Evolutionary conservation across 1,140 invertebrate genomes (phyloP).

Genomic region (Rhizoglyphus robini): DNA sequence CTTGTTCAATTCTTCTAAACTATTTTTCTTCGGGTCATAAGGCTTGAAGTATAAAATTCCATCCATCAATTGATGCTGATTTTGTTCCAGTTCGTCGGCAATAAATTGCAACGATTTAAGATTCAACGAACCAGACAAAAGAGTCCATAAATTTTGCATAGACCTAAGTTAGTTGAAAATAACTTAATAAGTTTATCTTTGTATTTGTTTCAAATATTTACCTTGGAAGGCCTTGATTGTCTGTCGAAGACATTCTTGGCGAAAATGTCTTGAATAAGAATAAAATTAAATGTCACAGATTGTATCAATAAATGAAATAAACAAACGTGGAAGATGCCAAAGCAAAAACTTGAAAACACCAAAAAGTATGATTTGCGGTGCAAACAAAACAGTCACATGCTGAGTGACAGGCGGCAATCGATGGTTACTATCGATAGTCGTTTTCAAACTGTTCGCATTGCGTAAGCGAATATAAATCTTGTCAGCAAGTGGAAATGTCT

Average conservation of each 20-base stretch:
- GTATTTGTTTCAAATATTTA: conserved; percentile 18
- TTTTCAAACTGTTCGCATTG: no score
- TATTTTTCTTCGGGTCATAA: conserved; percentile 18
- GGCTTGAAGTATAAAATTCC: conserved; percentile 31
- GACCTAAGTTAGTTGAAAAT: conserved; percentile 25
- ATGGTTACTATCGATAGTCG: no score
- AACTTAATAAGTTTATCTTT: neutral
- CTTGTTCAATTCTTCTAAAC: conserved; percentile 28
- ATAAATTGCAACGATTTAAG: conserved; percentile 31
- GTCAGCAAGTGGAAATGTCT: no score
- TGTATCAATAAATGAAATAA: no score
- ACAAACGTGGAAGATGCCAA: no score
- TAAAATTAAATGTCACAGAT: no score
- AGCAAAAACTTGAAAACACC: no score
- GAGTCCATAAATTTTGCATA: conserved; percentile 31
- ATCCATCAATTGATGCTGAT: conserved; percentile 28
- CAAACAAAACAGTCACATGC: no score
- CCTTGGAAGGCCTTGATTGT: neutral
- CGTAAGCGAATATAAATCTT: no score
- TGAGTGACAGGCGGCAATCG: no score
- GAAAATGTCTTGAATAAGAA: no score
- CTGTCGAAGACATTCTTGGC: neutral
- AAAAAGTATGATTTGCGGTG: no score
- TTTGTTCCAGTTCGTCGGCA: conserved; percentile 29
- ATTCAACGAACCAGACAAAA: conserved; percentile 31